Conservation (phyloP, 2,113 vertebrate genomes). For the Cyanoliseus patagonus region DNA sequence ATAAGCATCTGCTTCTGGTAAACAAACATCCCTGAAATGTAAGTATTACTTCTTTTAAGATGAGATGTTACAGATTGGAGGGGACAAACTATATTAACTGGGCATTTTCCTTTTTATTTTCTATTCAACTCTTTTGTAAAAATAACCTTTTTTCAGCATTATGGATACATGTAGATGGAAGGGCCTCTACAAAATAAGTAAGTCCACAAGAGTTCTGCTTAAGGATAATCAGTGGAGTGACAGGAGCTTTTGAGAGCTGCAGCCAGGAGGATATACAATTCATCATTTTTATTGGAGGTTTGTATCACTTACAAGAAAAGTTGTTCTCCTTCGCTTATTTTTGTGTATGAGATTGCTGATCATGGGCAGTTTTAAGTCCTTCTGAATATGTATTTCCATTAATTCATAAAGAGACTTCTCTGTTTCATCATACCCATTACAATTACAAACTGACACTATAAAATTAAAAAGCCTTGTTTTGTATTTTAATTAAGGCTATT, state of each 20-base stretch:
- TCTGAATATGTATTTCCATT: constrained; percentile 54
- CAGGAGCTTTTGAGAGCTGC: not conserved
- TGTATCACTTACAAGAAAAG: constrained; percentile 17
- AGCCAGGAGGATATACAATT: not conserved
- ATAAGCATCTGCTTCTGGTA: not conserved
- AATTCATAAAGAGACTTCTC: constrained; percentile 54
- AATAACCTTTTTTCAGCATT: not conserved
- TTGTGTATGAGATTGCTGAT: constrained; percentile 22
- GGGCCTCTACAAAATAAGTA: not conserved
- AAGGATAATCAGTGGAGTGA: not conserved
- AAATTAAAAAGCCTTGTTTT: constrained; percentile 42
- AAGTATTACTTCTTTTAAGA: not conserved
- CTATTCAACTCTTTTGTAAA: not conserved
- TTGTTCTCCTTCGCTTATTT: not conserved
- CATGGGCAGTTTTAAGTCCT: constrained; percentile 40
- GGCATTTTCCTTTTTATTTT: not conserved
- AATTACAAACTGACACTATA: constrained; percentile 38
- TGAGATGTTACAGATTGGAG: not conserved
- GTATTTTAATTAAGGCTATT: constrained; percentile 46
- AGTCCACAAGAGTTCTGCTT: not conserved
- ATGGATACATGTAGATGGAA: not conserved
- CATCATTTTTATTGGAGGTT: not conserved
- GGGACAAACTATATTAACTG: not conserved
- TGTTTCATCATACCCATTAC: constrained; percentile 32
- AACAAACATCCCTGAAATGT: not conserved